Percentiles rank a stretch among this genome's conserved stretches.
These are phyloP conservation scores for Discoglossus pictus DNA, from an alignment of 2,797 vertebrate genomes.

Conservation along the genomic window DNA sequence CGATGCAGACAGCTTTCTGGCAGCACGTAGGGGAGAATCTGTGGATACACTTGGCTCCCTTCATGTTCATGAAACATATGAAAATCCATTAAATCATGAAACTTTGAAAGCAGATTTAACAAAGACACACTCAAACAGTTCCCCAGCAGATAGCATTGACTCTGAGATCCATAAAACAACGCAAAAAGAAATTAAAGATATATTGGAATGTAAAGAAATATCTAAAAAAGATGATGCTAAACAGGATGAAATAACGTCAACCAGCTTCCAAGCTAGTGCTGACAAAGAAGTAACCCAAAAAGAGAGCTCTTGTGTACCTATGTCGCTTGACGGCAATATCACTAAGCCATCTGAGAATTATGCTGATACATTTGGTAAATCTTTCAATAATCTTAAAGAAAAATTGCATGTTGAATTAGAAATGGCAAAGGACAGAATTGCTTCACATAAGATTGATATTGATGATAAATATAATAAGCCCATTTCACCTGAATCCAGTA, in stretches of 20 bases:
- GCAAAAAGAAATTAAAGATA: slow-evolving; percentile 6
- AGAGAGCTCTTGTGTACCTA: not conserved
- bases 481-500: not conserved
- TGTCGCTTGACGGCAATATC: not conserved
- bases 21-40: slow-evolving; percentile 18
- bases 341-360: not conserved
- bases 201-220: not conserved
- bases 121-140: not conserved
- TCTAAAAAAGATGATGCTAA: not conserved
- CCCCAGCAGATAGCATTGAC: slow-evolving; percentile 1
- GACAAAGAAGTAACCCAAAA: not conserved
- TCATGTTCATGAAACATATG: slow-evolving; percentile 15
- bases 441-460: not conserved
- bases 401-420: not conserved
- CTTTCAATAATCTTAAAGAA: not conserved
- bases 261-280: not conserved
- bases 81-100: slow-evolving; percentile 9
- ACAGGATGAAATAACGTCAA: not conserved
- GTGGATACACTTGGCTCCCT: slow-evolving; percentile 20
- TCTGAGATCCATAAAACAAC: not conserved
- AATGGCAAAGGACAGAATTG: not conserved
- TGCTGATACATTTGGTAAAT: not conserved
- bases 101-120: slow-evolving; percentile 2
- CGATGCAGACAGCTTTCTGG: slow-evolving; percentile 25
- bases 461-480: not conserved